Conservation (phyloP, 1,140 invertebrate genomes). For the Caerostris extrusa region DNA sequence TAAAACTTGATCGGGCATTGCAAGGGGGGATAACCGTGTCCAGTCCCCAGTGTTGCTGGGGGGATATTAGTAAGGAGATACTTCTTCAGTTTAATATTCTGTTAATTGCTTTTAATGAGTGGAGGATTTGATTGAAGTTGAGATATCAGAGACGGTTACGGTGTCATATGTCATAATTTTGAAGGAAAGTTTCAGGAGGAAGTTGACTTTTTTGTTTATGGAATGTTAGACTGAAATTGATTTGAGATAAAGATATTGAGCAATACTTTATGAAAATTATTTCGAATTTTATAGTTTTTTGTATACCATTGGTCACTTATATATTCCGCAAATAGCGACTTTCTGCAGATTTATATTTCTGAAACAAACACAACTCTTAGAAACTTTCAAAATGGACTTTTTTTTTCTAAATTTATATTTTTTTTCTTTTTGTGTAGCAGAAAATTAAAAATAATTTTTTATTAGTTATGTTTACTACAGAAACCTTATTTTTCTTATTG, state of each 20-base stretch:
- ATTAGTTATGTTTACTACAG: no score
- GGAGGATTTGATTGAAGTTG: background rate
- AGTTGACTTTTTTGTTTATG: background rate
- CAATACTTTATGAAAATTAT: no score
- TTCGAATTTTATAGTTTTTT: no score
- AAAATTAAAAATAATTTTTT: no score
- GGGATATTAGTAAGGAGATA: constrained; percentile 13
- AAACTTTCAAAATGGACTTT: no score
- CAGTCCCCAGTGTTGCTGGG: background rate
- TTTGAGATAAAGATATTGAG: background rate
- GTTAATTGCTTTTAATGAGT: constrained; percentile 30
- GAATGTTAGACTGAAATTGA: background rate
- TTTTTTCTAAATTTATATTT: no score
- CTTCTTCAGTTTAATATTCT: background rate
- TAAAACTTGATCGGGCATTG: background rate
- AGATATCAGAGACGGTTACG: background rate
- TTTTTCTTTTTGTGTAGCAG: no score
- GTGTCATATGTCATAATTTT: background rate
- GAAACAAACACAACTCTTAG: no score
- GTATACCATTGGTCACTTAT: no score
- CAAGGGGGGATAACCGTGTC: background rate
- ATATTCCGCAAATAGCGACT: no score
- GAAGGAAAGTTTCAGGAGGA: background rate
- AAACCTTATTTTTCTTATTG: no score
- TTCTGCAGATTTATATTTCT: no score